Conservation (phyloP, 2,797 vertebrate species). For the Parambassis ranga region DNA sequence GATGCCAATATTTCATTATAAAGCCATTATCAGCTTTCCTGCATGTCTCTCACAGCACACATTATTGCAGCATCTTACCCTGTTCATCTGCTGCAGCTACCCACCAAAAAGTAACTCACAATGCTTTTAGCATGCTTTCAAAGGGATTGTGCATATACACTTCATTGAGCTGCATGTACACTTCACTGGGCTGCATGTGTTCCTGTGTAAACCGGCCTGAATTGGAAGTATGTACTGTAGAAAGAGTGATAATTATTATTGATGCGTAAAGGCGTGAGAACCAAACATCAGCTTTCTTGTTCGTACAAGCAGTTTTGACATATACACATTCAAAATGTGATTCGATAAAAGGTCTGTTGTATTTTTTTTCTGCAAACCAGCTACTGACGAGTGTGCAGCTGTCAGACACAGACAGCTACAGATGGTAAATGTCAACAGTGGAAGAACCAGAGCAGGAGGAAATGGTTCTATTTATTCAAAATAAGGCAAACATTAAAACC, state of each 20-base stretch:
- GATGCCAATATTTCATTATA: no score
- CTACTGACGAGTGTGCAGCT: neutral
- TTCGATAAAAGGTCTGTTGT: neutral
- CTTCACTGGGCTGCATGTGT: neutral
- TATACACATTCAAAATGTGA: neutral
- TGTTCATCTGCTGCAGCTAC: no score
- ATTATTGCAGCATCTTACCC: no score
- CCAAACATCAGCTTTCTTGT: neutral
- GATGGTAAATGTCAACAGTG: constrained; percentile 28
- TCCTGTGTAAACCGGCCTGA: neutral
- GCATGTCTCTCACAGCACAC: no score
- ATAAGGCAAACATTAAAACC: constrained; percentile 1
- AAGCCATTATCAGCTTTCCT: no score
- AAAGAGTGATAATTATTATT: neutral
- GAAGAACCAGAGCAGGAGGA: neutral
- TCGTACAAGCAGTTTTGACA: neutral
- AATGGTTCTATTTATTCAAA: constrained; percentile 16
- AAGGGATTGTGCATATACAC: neutral
- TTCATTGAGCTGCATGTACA: no score
- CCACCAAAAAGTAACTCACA: no score
- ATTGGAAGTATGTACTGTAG: neutral
- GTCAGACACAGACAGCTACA: constrained; percentile 3
- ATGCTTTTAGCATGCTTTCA: neutral
- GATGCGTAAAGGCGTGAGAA: neutral
- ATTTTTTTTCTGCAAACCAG: constrained; percentile 8